A percentile compares a stretch with the other conserved stretches of the same genome.
Conservation (phyloP, 2,888 invertebrate genomes). For the Argynnis bischoffii region DNA sequence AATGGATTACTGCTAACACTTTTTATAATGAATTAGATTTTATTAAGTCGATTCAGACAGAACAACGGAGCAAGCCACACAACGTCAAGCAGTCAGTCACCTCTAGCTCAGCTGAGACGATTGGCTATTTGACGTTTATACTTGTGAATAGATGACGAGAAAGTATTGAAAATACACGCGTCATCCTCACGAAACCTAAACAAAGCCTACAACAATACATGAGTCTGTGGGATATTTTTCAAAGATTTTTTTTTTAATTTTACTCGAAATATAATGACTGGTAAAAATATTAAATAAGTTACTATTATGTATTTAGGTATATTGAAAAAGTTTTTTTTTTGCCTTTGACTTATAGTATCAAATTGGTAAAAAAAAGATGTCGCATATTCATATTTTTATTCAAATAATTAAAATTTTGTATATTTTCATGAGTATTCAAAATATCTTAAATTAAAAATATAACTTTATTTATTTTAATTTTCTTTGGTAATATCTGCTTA, state of each 20-base stretch:
- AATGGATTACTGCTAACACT: slow-evolving; percentile 42
- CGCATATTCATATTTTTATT: no score
- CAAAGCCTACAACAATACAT: slow-evolving; percentile 34
- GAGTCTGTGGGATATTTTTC: not conserved
- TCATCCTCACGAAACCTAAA: slow-evolving; percentile 62
- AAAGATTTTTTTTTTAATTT: not conserved
- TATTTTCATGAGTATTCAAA: no score
- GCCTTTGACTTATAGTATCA: no score
- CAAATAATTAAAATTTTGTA: no score
- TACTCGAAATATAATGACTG: no score
- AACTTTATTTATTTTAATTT: not conserved
- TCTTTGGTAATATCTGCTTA: not conserved
- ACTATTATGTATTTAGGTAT: no score
- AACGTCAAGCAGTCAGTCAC: slow-evolving; percentile 79
- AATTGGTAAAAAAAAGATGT: no score
- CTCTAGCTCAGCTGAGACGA: slow-evolving; percentile 72
- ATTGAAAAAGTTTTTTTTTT: no score
- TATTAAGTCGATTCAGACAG: slow-evolving; percentile 60
- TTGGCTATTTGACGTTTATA: slow-evolving; percentile 70
- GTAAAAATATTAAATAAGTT: no score
- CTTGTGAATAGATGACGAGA: slow-evolving; percentile 67
- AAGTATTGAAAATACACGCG: slow-evolving; percentile 81
- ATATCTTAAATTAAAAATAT: no score
- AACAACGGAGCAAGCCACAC: slow-evolving; percentile 61
- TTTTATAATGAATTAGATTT: slow-evolving; percentile 57